phyloP scores from a whole-genome alignment of 2,113 vertebrate genomes.

The Poecilia latipinna region DNA sequence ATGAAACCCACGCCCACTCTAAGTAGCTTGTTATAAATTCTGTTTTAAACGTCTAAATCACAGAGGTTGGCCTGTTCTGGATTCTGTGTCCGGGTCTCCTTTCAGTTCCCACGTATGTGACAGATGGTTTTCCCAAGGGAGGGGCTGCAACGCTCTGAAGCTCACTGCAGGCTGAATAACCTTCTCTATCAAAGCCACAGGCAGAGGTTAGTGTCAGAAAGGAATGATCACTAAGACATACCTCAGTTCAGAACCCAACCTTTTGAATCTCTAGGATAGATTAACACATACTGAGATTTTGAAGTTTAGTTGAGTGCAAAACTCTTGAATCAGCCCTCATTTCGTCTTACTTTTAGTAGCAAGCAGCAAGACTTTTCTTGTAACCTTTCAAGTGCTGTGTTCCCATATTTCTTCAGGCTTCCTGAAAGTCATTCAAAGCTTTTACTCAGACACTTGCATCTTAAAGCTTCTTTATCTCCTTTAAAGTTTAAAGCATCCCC shows the following conservation, averaged over 20 bases:
- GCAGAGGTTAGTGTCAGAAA: constrained; percentile 40
- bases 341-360: neutral
- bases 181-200: constrained; percentile 37
- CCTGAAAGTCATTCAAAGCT: no score
- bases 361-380: neutral
- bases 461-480: constrained; percentile 26
- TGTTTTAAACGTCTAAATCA: constrained; percentile 52
- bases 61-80: constrained; percentile 32
- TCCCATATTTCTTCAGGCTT: neutral
- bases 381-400: neutral
- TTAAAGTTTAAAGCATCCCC: constrained; percentile 40
- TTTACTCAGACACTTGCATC: constrained; percentile 15
- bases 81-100: constrained; percentile 39
- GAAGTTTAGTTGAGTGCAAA: neutral
- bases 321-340: neutral
- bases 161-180: constrained; percentile 30
- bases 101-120: constrained; percentile 49
- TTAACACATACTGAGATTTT: constrained; percentile 48
- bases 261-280: constrained; percentile 32
- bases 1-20: constrained; percentile 24
- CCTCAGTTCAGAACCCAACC: constrained; percentile 24
- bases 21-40: constrained; percentile 29
- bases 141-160: constrained; percentile 32
- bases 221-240: constrained; percentile 15
- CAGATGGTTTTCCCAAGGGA: constrained; percentile 40